phyloP scores from a whole-genome alignment of 1,140 invertebrate species.

The Pogonomyrmex barbatus region DNA sequence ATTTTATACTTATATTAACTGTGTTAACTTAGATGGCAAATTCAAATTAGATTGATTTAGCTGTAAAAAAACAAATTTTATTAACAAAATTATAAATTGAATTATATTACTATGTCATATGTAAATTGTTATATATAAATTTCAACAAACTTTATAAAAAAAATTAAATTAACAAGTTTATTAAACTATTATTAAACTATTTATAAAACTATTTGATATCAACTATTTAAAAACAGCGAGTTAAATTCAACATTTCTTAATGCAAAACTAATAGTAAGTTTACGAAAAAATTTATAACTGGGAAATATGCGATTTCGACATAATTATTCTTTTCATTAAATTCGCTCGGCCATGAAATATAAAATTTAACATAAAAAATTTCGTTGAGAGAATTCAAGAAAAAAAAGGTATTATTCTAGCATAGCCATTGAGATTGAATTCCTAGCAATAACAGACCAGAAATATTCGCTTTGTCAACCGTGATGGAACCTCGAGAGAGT shows the following conservation, averaged over 20 bases:
- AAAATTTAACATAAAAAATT: background rate
- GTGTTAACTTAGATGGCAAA: background rate
- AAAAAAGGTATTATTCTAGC: constrained; percentile 16
- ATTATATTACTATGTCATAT: no score
- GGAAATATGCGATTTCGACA: background rate
- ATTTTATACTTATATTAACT: no score
- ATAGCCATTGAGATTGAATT: constrained; percentile 41
- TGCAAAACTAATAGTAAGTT: background rate
- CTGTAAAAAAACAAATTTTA: background rate
- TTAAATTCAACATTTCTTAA: background rate
- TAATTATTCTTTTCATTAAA: background rate
- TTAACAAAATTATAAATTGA: background rate
- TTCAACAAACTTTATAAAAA: background rate
- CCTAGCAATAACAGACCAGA: constrained; percentile 44
- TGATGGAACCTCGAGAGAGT: constrained; percentile 45
- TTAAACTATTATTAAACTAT: background rate
- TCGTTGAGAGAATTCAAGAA: background rate
- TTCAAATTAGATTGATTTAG: background rate
- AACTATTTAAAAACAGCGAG: background rate
- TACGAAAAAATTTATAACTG: background rate
- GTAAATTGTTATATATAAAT: no score
- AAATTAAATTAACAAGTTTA: background rate
- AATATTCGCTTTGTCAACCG: constrained; percentile 58
- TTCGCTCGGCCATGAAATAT: background rate
- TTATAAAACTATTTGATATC: background rate